These are phyloP conservation scores for Otolemur garnettii DNA, from an alignment of 2,113 vertebrate species.

Conservation along the genomic window DNA sequence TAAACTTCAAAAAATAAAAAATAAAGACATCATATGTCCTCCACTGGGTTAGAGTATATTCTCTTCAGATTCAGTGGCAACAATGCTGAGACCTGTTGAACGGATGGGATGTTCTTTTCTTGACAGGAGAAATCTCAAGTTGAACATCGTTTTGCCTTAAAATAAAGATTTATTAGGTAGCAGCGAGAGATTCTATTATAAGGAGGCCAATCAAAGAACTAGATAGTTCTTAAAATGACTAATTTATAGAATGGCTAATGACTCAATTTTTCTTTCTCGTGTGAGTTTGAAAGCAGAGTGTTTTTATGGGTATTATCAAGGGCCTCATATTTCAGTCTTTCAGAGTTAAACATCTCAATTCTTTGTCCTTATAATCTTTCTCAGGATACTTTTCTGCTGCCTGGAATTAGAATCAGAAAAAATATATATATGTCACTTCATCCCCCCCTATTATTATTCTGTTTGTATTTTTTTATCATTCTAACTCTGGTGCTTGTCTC, in stretches of 20 bases:
- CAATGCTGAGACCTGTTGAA: slow-evolving; percentile 1
- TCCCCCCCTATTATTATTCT: neutral
- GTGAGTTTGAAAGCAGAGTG: slow-evolving; percentile 25
- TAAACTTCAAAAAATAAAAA: slow-evolving; percentile 47
- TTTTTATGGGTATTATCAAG: neutral
- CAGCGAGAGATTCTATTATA: slow-evolving; percentile 55
- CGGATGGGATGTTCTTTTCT: slow-evolving; percentile 34
- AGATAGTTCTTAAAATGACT: slow-evolving; percentile 46
- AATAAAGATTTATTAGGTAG: slow-evolving; percentile 65
- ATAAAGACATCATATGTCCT: slow-evolving; percentile 48
- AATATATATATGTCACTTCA: neutral
- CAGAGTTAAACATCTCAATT: neutral
- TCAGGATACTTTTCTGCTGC: neutral
- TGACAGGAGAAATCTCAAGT: slow-evolving; percentile 63
- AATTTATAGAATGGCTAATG: slow-evolving; percentile 59
- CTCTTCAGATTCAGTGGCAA: slow-evolving; percentile 8
- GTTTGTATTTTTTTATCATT: neutral
- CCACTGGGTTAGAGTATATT: slow-evolving; percentile 1
- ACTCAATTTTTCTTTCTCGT: slow-evolving; percentile 61
- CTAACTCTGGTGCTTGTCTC: neutral
- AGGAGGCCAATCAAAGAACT: slow-evolving; percentile 28
- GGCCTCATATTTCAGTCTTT: slow-evolving; percentile 1
- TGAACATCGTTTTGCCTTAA: slow-evolving; percentile 63
- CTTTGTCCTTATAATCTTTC: neutral
- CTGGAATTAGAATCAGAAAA: neutral